Percentiles rank a stretch among this genome's conserved stretches.
Evolutionary conservation across 2,797 vertebrate genomes (phyloP).

Genomic region (Halcyon smyrnensis): DNA sequence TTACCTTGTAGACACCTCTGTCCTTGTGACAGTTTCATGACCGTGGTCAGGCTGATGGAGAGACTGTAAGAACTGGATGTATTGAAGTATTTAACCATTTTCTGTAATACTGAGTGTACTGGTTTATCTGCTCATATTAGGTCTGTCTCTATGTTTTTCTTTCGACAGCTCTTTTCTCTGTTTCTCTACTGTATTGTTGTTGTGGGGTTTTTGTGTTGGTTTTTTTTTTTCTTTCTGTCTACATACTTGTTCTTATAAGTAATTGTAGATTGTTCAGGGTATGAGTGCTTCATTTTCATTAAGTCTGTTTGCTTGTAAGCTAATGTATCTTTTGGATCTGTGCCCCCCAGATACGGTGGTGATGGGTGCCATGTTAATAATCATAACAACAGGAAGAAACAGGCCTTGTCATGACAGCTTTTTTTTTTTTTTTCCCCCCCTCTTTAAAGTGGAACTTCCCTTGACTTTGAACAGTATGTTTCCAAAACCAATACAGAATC

Average conservation of each 20-base stretch:
- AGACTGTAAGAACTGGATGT: background rate
- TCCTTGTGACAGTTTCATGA: background rate
- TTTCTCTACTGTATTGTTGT: background rate
- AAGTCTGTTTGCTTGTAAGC: background rate
- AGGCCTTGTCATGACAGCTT: background rate
- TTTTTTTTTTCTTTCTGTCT: background rate
- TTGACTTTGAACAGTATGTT: background rate
- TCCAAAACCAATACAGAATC: background rate
- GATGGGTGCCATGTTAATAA: conserved; percentile 6
- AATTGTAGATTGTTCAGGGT: background rate
- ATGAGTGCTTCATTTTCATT: background rate
- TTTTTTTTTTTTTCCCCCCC: background rate
- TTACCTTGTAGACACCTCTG: background rate
- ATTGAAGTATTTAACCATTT: background rate
- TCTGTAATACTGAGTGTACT: background rate
- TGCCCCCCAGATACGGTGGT: background rate
- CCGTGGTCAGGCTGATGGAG: background rate
- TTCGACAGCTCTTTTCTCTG: background rate
- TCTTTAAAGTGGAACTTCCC: background rate
- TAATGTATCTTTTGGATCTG: background rate
- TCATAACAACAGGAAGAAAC: background rate
- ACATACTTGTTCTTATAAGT: background rate
- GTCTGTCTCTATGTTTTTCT: background rate
- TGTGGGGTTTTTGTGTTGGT: background rate
- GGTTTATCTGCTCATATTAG: background rate